Evolutionary conservation across 1,140 invertebrate genomes (phyloP), one percentile per base, ranked within the genome.

Genomic region (Cyclina sinensis): DNA sequence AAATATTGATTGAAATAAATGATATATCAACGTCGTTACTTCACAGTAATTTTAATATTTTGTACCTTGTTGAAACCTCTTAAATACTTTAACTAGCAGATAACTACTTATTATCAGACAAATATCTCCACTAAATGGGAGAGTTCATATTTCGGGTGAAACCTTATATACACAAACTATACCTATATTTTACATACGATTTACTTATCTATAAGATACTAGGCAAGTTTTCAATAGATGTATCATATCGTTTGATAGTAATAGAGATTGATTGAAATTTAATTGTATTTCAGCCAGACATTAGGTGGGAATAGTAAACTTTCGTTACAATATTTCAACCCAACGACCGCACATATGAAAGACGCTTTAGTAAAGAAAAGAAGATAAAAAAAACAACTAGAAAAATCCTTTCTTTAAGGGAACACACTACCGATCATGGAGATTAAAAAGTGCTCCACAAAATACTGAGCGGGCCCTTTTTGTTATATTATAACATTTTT

Each of bases 161-260:
- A 81, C 35, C 51, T 16, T 57, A 81, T 39, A 81, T 57, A 27
- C 1, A 16, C 5, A 59, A 81, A 57, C 30, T 62, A 57, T 7
- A 79, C 54, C 39, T 39, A 39, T 43, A 62, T 27, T 65, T 81
- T 37, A 81, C 37, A 81, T 62, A 59, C 32, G 21, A 81, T 62
- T 81, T 59, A 81, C 79, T 81, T 81, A 81, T 81, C 79, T 81
- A n/a, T 21, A 57, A 39, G 57, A 43, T 11, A n/a, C 18, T 57
- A 54, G 9, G 0, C 21, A 59, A 27, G 0, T 30, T 80, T 81
- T 62, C 48, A 37, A 81, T 57, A 81, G 79, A 79, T 35, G 79
- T 81, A 62, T 62, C 79, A 81, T 81, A 62, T 37, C 54, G 24
- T 27, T 48, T 79, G 76, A 79, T 54, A 79, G 12, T 79, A 79